Evolutionary conservation across 2,888 invertebrate species (phyloP).

Genomic region (Tipula helvola): DNA sequence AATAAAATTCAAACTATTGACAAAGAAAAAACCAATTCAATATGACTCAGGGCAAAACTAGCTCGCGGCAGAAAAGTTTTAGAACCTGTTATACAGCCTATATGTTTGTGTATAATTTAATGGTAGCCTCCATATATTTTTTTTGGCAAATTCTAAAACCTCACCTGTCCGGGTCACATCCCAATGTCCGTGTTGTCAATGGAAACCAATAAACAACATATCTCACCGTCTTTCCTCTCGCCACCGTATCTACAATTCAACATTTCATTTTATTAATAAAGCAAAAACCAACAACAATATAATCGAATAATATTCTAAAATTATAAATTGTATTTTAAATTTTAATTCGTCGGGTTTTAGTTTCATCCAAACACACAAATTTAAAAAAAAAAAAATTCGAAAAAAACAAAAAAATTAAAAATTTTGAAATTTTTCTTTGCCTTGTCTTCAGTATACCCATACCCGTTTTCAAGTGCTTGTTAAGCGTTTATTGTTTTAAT

Average conservation of each 20-base stretch:
- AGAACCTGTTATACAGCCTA: no score
- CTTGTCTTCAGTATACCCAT: not conserved
- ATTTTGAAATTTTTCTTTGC: not conserved
- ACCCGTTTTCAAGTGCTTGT: slow-evolving; percentile 4
- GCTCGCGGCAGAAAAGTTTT: no score
- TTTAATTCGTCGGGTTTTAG: not conserved
- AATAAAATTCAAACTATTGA: no score
- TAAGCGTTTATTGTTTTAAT: not conserved
- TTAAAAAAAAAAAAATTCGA: not conserved
- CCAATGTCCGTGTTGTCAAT: not conserved
- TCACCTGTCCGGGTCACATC: not conserved
- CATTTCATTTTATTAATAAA: not conserved
- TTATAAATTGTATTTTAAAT: not conserved
- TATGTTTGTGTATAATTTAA: no score
- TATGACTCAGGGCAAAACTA: no score
- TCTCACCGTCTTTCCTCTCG: not conserved
- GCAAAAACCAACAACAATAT: not conserved
- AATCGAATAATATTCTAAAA: not conserved
- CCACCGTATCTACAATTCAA: not conserved
- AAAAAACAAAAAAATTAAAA: not conserved
- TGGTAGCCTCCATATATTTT: no score
- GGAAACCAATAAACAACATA: not conserved
- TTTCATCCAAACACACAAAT: not conserved
- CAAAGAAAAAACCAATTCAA: no score
- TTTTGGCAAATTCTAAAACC: no score